These are phyloP conservation scores for Trichogramma evanescens DNA, from an alignment of 2,888 invertebrate genomes.

Conservation along the genomic window DNA sequence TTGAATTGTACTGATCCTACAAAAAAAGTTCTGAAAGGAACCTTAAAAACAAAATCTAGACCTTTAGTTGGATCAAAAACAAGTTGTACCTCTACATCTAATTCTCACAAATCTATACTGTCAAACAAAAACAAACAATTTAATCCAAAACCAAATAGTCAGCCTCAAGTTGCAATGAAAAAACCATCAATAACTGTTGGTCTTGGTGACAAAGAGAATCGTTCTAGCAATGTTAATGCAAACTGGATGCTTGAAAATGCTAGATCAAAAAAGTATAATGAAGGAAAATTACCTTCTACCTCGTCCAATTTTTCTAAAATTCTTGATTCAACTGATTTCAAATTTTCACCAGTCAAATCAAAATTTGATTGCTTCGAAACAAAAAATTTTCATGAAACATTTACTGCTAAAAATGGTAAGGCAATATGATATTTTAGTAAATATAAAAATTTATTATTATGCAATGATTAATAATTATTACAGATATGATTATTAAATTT, in stretches of 20 bases:
- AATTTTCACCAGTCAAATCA: conserved; percentile 25
- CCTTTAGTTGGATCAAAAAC: conserved; percentile 1
- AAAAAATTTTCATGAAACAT: not conserved
- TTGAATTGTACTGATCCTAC: conserved; percentile 20
- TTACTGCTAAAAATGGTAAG: conserved; percentile 8
- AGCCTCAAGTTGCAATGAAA: conserved; percentile 11
- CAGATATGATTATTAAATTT: not conserved
- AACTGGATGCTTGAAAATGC: conserved; percentile 19
- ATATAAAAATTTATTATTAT: not conserved
- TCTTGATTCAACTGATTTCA: conserved; percentile 25
- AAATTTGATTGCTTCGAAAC: conserved; percentile 10
- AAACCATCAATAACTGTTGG: conserved; percentile 12
- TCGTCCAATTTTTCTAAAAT: conserved; percentile 26
- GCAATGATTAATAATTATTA: not conserved
- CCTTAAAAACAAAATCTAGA: conserved; percentile 3
- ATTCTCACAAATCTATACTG: not conserved
- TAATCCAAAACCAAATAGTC: not conserved
- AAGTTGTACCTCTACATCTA: not conserved
- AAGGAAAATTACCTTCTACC: conserved; percentile 10
- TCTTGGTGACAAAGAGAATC: conserved; percentile 25
- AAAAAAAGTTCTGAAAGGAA: conserved; percentile 10
- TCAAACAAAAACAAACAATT: conserved; percentile 1
- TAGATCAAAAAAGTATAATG: conserved; percentile 20
- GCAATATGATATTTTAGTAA: not conserved
- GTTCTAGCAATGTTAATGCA: conserved; percentile 12